A percentile compares a stretch with the other conserved stretches of the same genome.
phyloP scores from a whole-genome alignment of 2,113 vertebrate species.

The Mirounga angustirostris region DNA sequence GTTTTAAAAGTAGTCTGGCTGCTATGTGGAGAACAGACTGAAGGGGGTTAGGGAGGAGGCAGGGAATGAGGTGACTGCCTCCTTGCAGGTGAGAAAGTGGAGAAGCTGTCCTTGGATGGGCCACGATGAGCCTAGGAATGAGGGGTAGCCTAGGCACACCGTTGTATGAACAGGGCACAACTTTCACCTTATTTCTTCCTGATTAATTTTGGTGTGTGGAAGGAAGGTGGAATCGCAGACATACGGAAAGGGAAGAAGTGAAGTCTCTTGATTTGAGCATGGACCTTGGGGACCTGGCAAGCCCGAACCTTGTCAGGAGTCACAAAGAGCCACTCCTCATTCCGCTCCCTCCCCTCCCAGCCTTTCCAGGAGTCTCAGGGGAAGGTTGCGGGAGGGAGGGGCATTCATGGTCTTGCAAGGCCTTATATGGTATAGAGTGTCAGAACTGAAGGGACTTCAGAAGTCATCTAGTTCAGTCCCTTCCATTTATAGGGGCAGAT shows the following conservation, averaged over 20 bases:
- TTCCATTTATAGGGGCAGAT: conserved; percentile 7
- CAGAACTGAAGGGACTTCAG: conserved; percentile 15
- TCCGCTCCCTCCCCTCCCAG: conserved; percentile 37
- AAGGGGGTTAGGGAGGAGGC: not conserved
- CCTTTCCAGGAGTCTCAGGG: conserved; percentile 59
- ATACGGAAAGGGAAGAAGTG: not conserved
- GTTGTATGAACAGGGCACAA: not conserved
- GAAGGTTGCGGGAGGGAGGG: conserved; percentile 5
- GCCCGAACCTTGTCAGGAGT: conserved; percentile 56
- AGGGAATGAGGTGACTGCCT: not conserved
- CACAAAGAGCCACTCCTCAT: conserved; percentile 65
- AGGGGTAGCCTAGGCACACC: not conserved
- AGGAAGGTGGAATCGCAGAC: conserved; percentile 31
- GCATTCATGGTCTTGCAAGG: not conserved
- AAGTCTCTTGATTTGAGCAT: conserved; percentile 15
- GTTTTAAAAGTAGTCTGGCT: conserved; percentile 18
- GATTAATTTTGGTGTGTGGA: not conserved
- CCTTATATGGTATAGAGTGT: conserved; percentile 4
- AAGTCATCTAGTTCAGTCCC: not conserved
- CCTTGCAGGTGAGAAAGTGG: not conserved
- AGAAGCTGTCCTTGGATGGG: not conserved
- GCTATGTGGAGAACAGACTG: not conserved
- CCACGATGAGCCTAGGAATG: not conserved
- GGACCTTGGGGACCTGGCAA: conserved; percentile 67
- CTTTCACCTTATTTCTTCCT: not conserved